Conservation (phyloP, 2,797 vertebrate species). For the Pogoniulus pusillus region DNA sequence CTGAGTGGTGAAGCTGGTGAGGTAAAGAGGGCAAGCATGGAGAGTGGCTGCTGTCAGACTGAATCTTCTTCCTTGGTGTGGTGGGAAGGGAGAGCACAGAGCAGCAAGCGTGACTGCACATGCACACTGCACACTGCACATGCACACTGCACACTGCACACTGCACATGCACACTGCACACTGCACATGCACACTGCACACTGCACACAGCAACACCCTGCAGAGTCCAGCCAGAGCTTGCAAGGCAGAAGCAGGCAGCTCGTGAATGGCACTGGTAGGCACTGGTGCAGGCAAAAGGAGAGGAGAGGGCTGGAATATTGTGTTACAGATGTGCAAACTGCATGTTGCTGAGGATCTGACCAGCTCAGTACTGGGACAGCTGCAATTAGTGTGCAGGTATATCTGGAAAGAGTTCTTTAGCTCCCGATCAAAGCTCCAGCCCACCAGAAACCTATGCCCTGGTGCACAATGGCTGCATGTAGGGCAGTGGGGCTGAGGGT, state of each 20-base stretch:
- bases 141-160: too few relatives aligned
- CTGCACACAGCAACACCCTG: neutral
- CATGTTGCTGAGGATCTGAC: neutral
- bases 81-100: fast-evolving
- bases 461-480: neutral
- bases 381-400: neutral
- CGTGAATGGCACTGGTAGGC: neutral
- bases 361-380: neutral
- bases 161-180: too few relatives aligned
- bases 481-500: neutral
- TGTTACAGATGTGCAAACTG: neutral
- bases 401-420: neutral
- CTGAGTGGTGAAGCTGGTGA: neutral
- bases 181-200: too few relatives aligned
- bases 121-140: too few relatives aligned
- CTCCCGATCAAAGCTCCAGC: neutral
- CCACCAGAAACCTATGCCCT: neutral
- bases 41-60: neutral
- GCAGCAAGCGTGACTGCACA: neutral
- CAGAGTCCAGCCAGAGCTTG: neutral
- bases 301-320: neutral
- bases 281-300: neutral
- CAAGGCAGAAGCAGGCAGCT: neutral
- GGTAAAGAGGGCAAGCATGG: neutral
- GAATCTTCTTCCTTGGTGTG: neutral